Base-by-base conservation (phyloP, 2,113 vertebrate species). In the Indicator maculatus region DNA sequence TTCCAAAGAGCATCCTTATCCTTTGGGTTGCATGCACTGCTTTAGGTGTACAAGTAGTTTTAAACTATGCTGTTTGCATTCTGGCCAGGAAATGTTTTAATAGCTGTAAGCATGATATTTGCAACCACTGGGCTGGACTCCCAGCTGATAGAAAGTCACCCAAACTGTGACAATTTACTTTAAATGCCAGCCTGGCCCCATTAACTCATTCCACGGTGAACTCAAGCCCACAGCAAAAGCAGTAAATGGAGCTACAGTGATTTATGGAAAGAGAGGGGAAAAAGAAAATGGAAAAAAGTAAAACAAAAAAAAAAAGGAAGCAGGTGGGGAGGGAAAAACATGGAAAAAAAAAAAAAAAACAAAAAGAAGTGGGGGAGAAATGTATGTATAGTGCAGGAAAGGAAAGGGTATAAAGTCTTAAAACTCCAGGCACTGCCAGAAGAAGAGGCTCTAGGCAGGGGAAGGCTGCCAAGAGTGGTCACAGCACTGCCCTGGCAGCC, bases 321-420 rank as follows among this genome's bases (percentile, higher is more conserved):
- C 16, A 12, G 16, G 28, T 16, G 16, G 31, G 28, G 14, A 16
- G 28, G 55, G 16, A 3, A 5, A 19, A 85, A 71, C 36, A 55
- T 0, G 4, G 1, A 10, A 9, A 9, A 19, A 31, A n/a, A n/a
- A 45, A 21, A 3, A 27, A 24, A 21, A 5, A 3, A 12, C 7
- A 2, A 20, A 8, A 47, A 45, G 20, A 15, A 8, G 8, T 55
- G 27, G 53, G 24, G 53, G 53, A 11, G 23, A 28, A 74, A 52
- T 1, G 7, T 2, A 0, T 3, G 6, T 10, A 50, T 10, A 12
- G 20, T 13, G 9, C 44, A 83, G 61, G 44, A 65, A 30, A 7
- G 7, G 10, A 39, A 60, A 21, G 24, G 20, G 16, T 12, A 5
- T 17, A 27, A 63, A n/a, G 11, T 11, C 16, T 75, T 66, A 18